Base-by-base conservation (phyloP, 2,888 invertebrate genomes). In the Rhagophthalmus giganteus region DNA sequence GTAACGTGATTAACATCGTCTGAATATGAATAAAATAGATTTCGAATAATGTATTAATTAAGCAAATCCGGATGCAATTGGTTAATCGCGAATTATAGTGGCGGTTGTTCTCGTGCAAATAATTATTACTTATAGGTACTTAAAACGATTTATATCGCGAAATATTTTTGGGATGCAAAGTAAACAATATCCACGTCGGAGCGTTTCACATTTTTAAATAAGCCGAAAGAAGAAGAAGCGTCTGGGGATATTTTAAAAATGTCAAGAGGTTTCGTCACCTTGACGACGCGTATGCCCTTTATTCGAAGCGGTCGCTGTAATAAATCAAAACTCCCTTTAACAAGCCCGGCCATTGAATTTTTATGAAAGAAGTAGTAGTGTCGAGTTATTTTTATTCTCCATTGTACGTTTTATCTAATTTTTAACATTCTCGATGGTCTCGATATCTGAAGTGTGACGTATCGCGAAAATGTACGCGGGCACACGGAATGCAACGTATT, bases 341-440 rank as follows among this genome's bases (percentile, higher is more conserved):
- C 57, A 57, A 57, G 57, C 54, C 45, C 54, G 49, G 34, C 54
- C 48, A 57, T 57, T 55, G 57, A 57, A 57, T 57, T 57, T 57
- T 52, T 54, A 57, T 57, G 54, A 55, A 55, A 44, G 42, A 44
- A 45, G 24, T n/a, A n/a, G n/a, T n/a, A n/a, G n/a, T 33, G 39
- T 49, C 40, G 28, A 30, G 26, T 31, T 40, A 45, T 45, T 54
- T 42, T 45, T 49, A 44, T 41, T 47, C 27, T 39, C 11, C 12
- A 38, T 33, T 44, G 39, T 28, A 14, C 32, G 13, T 7, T 14
- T 27, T 25, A 10, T n/a, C 10, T 34, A 24, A 25, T 40, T 38
- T 38, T 47, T 32, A 24, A 37, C 20, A 14, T 31, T 37, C 13
- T 9, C 4, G 13, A 2, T 14, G 32, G 13, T 14, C 15, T 32